These are phyloP conservation scores for Pristionchus arcanus DNA, from an alignment of 2,888 invertebrate species.

Conservation along the genomic window DNA sequence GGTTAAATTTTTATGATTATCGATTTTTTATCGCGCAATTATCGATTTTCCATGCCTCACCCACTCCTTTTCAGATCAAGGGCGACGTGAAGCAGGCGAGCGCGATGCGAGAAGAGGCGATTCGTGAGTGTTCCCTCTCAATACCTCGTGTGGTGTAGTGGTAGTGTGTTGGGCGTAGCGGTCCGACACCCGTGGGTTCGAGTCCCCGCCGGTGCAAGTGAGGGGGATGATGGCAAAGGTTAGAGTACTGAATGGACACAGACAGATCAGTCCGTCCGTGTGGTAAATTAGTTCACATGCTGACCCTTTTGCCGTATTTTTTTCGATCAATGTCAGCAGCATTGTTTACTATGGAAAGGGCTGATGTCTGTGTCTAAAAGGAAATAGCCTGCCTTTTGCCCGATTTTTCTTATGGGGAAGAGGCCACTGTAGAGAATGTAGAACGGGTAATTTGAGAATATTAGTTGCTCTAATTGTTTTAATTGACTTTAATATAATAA, in stretches of 20 bases:
- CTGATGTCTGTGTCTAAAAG: neutral
- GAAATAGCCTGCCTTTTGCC: neutral
- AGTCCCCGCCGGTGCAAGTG: conserved; percentile 12
- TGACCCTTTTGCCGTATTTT: conserved; percentile 36
- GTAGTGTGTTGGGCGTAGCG: neutral
- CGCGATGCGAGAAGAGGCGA: conserved; percentile 63
- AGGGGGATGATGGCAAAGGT: conserved; percentile 51
- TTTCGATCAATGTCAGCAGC: neutral
- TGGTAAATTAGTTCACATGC: conserved; percentile 40
- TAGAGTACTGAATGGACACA: conserved; percentile 50
- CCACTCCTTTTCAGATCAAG: conserved; percentile 87
- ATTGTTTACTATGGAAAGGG: neutral
- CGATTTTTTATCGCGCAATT: conserved; percentile 81
- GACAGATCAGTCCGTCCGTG: conserved; percentile 37
- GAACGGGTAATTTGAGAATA: neutral
- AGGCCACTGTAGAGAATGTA: neutral
- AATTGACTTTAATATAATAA: neutral
- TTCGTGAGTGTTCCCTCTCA: conserved; percentile 63
- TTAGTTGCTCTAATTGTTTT: too few relatives aligned
- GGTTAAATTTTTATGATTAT: conserved; percentile 82
- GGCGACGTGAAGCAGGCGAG: conserved; percentile 74
- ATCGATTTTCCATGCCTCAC: neutral
- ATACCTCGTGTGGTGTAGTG: conserved; percentile 30
- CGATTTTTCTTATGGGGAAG: neutral
- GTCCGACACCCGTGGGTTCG: conserved; percentile 7